Base-by-base conservation (phyloP, 2,797 vertebrate genomes). In the Coluber constrictor region DNA sequence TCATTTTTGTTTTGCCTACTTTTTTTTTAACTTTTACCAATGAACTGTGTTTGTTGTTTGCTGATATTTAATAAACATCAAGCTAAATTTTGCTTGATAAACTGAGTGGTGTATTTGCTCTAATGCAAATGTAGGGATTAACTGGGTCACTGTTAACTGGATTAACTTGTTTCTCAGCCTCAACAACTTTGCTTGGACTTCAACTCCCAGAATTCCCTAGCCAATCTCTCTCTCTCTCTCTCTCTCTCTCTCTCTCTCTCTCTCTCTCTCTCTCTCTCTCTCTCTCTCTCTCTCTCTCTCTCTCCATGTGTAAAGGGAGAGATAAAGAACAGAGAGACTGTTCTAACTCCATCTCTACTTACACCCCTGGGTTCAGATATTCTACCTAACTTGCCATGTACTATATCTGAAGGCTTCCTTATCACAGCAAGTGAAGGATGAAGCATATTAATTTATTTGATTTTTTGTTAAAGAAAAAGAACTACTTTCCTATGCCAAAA, bases 271-370 rank as follows among this genome's bases (percentile, higher is more conserved):
- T 1, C 9, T 3, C 25, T 0, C 29, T 60, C 59, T 23, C 59
- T 18, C 7, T 8, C 8, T 0, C 60, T 1, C 7, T 0, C 25
- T 56, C 55, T 0, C 55, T 10, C 59, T 3, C 60, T 27, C 23
- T 3, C 3, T 8, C 8, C 1, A 0, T 66, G 13, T 70, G 5
- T 66, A 32, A 20, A 79, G 70, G 9, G 18, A 43, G 7, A 79
- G 70, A 8, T 37, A 43, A 43, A 47, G 4, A 23, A 11, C 8
- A 47, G 3, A 43, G 74, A 43, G 74, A 4, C 8, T 43, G 37
- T 79, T 79, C 20, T 79, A 20, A 79, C 4, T 43, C 37, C 37
- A 37, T 79, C 9, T 37, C 74, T 79, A 43, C 37, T 79, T 43
- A 43, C 9, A 79, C 20, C 74, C 70, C 37, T 43, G 74, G 9